Conservation (phyloP, 2,888 invertebrate species). For the Xanthorhoe designata region DNA sequence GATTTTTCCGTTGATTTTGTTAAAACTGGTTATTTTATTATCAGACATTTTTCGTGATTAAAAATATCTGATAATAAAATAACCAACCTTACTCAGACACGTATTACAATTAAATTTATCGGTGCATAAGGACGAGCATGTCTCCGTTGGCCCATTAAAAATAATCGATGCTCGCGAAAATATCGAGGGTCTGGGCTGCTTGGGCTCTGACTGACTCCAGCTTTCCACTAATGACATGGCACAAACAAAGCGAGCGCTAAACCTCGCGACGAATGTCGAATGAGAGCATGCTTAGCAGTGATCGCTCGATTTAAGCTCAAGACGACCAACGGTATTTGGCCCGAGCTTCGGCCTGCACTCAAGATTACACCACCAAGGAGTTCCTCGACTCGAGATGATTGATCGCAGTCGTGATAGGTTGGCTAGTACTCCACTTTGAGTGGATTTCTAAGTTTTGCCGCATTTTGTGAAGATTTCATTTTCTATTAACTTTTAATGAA, state of each 20-base stretch:
- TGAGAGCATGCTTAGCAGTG: slow-evolving; percentile 38
- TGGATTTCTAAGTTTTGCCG: slow-evolving; percentile 22
- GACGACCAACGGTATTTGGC: slow-evolving; percentile 33
- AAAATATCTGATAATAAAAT: too few relatives aligned
- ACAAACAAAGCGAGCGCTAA: slow-evolving; percentile 75
- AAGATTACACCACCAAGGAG: slow-evolving; percentile 27
- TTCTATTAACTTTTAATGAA: slow-evolving; percentile 22
- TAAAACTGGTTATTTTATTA: slow-evolving; percentile 27
- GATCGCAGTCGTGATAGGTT: slow-evolving; percentile 23
- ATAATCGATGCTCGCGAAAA: slow-evolving; percentile 82
- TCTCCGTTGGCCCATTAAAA: slow-evolving; percentile 78
- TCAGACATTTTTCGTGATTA: slow-evolving; percentile 28
- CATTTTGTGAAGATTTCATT: slow-evolving; percentile 9
- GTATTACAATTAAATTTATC: slow-evolving; percentile 51
- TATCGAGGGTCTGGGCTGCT: slow-evolving; percentile 68
- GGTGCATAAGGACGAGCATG: slow-evolving; percentile 56
- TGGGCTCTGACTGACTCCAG: slow-evolving; percentile 18
- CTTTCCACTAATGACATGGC: slow-evolving; percentile 83
- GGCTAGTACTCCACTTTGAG: slow-evolving; percentile 15
- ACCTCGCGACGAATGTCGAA: slow-evolving; percentile 40
- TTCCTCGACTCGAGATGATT: slow-evolving; percentile 29
- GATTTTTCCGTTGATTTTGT: neutral
- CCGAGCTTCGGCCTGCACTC: slow-evolving; percentile 31
- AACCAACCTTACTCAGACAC: slow-evolving; percentile 41
- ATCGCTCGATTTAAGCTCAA: slow-evolving; percentile 44